Conservation (phyloP, 2,888 invertebrate genomes). For the Loripinus fragilis region DNA sequence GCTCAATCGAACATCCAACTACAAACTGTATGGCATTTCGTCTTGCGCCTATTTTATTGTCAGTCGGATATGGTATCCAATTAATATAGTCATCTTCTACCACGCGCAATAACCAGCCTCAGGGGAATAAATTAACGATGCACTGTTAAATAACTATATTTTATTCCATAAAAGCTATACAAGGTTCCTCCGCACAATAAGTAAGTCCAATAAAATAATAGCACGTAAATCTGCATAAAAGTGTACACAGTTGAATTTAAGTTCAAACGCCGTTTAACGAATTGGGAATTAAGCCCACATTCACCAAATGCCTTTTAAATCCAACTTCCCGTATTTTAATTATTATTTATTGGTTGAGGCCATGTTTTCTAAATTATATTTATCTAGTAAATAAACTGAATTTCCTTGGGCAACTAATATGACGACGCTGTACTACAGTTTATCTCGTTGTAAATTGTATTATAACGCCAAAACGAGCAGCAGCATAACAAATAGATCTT, state of each 20-base stretch:
- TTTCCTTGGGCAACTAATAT: neutral
- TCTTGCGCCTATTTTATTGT: neutral
- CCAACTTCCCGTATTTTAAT: neutral
- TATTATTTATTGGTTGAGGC: slow-evolving; percentile 7
- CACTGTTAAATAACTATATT: neutral
- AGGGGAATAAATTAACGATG: neutral
- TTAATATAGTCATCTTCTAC: neutral
- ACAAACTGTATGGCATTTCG: too few species aligned
- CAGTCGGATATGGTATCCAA: neutral
- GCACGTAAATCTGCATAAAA: too few species aligned
- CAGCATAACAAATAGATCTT: too few species aligned
- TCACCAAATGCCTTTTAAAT: slow-evolving; percentile 7
- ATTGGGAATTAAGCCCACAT: slow-evolving; percentile 6
- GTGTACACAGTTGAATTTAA: slow-evolving; percentile 5
- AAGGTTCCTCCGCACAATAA: neutral
- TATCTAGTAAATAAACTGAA: slow-evolving; percentile 4
- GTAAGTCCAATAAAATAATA: neutral
- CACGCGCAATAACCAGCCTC: neutral
- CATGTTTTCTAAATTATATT: slow-evolving; percentile 17
- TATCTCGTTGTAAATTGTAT: neutral
- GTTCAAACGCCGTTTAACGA: slow-evolving; percentile 11
- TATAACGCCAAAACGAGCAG: too few species aligned
- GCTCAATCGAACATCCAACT: too few species aligned
- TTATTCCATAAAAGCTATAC: neutral
- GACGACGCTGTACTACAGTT: neutral